Evolutionary conservation across 2,888 invertebrate genomes (phyloP), one percentile per base, ranked within the genome.

Genomic region (Gisinianus flammeolus): DNA sequence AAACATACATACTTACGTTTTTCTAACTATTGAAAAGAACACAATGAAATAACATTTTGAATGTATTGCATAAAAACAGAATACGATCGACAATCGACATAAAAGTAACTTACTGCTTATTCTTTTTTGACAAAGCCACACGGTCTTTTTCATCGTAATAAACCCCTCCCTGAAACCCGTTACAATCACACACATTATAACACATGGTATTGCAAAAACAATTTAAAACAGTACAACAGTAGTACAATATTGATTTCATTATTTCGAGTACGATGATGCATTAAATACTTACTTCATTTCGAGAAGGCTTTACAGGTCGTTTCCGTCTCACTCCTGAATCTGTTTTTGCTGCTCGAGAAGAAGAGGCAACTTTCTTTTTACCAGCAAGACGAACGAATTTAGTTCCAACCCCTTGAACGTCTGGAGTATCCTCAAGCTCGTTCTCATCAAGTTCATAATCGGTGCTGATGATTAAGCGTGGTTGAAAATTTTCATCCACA

Each of bases 121-220:
- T 75, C 52, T 69, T 78, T 31, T 58, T 56, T 1, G 78, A 33
- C 4, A 78, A 33, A 5, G 78, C 78, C 44, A 69, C 74, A 30
- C 19, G 19, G 33, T 78, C 78, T 12, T 69, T 58, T 16, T 68
- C 75, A 56, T 78, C 78, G 28, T 78, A 78, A 62, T 76, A 76
- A 2, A 52, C 24, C 44, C 54, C 30, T 56, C 68, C n/a, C n/a
- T n/a, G n/a, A n/a, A n/a, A n/a, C n/a, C n/a, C n/a, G n/a, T n/a
- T n/a, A n/a, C n/a, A n/a, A n/a, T n/a, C n/a, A n/a, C n/a, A n/a
- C n/a, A n/a, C n/a, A n/a, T n/a, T n/a, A n/a, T n/a, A n/a, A n/a
- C n/a, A n/a, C n/a, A n/a, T n/a, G n/a, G n/a, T n/a, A n/a, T n/a
- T n/a, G n/a, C n/a, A n/a, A n/a, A n/a, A n/a, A n/a, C n/a, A n/a